These are phyloP conservation scores for Oriolus oriolus DNA, from an alignment of 2,113 vertebrate genomes.

Conservation along the genomic window DNA sequence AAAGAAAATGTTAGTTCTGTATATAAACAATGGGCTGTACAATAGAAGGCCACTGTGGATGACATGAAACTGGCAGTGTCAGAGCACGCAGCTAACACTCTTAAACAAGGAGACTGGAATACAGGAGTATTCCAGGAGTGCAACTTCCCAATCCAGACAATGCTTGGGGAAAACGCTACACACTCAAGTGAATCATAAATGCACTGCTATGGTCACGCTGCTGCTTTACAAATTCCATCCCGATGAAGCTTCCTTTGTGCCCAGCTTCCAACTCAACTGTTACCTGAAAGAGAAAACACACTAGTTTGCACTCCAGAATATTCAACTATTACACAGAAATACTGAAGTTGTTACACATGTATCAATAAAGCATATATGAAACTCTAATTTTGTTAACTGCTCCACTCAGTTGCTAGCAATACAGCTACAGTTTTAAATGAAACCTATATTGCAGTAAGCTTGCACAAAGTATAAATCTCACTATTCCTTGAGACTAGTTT, in stretches of 20 bases:
- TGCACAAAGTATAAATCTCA: background rate
- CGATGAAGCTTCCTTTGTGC: background rate
- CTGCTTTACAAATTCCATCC: background rate
- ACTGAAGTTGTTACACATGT: background rate
- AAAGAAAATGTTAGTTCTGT: background rate
- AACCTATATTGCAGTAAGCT: background rate
- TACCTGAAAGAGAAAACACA: constrained; percentile 12
- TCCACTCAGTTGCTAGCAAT: background rate
- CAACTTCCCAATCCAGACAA: background rate
- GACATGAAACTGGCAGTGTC: background rate
- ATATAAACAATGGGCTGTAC: background rate
- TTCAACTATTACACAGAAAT: background rate
- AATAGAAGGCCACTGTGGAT: background rate
- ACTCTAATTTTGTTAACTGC: background rate
- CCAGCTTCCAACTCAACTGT: background rate
- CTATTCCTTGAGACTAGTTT: background rate
- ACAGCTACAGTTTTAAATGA: background rate
- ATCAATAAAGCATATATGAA: background rate
- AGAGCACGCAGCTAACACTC: background rate
- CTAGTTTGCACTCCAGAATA: background rate
- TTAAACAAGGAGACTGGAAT: background rate
- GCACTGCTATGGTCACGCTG: background rate
- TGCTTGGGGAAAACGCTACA: background rate
- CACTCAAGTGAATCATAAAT: background rate
- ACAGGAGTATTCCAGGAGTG: background rate